phyloP scores from a whole-genome alignment of 2,113 vertebrate genomes.

The Motacilla alba region DNA sequence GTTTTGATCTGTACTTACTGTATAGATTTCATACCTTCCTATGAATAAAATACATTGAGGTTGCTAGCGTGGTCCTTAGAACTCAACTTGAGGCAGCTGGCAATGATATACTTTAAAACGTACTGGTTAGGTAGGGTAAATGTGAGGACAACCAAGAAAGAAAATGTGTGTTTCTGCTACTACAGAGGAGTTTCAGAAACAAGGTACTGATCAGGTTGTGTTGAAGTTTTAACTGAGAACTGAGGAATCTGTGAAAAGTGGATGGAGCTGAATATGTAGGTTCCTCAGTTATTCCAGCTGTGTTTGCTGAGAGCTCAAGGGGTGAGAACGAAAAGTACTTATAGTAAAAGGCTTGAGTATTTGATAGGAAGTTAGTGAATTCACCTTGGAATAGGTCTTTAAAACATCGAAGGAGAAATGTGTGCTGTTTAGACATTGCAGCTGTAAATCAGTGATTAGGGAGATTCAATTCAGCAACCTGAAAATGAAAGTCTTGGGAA shows the following conservation, averaged over 20 bases:
- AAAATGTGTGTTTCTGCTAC: background rate
- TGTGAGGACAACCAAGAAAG: background rate
- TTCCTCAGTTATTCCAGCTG: conserved; percentile 19
- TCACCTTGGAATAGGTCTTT: conserved; percentile 20
- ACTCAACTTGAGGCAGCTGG: background rate
- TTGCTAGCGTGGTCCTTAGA: background rate
- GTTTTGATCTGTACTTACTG: background rate
- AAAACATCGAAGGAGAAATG: background rate
- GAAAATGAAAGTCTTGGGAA: background rate
- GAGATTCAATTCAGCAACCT: background rate
- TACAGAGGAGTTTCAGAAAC: background rate
- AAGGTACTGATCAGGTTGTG: background rate
- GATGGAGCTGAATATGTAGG: background rate
- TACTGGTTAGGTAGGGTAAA: background rate
- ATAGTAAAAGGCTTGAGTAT: background rate
- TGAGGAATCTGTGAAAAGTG: background rate
- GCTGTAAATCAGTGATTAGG: conserved; percentile 24
- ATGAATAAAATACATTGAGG: background rate
- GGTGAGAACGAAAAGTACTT: background rate
- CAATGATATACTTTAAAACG: background rate
- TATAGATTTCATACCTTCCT: background rate
- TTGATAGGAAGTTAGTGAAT: background rate
- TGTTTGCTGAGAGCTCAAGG: background rate
- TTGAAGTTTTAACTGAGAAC: background rate
- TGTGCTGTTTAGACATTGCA: background rate